Percentiles rank a stretch among this genome's conserved stretches.
Conservation (phyloP, 2,797 vertebrate species). For the Sebastes oblongus region DNA sequence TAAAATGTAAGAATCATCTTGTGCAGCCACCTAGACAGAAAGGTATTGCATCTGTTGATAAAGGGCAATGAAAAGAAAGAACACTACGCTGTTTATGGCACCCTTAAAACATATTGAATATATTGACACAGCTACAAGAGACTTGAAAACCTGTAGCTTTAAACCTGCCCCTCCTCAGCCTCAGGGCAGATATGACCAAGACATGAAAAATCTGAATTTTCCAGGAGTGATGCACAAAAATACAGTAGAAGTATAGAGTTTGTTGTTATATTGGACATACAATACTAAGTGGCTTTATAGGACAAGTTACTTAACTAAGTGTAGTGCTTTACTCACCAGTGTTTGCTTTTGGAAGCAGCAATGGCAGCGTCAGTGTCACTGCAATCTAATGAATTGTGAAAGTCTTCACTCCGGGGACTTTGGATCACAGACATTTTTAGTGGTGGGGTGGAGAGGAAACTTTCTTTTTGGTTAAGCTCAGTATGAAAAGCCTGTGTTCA, state of each 20-base stretch:
- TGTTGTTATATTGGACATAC: neutral
- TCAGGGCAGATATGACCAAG: neutral
- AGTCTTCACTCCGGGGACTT: neutral
- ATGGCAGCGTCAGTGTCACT: neutral
- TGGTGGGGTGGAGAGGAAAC: slow-evolving; percentile 26
- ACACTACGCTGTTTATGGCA: neutral
- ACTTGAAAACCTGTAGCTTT: neutral
- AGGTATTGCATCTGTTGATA: neutral
- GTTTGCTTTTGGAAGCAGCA: neutral
- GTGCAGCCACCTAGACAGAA: neutral
- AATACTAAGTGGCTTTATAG: neutral
- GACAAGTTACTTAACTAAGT: neutral
- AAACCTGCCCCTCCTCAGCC: neutral
- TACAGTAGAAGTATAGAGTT: neutral
- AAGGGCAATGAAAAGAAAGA: neutral
- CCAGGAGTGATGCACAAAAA: neutral
- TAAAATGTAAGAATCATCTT: neutral
- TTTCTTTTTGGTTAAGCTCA: slow-evolving; percentile 11
- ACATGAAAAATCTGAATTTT: neutral
- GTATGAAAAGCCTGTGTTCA: slow-evolving; percentile 12
- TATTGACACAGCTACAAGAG: neutral
- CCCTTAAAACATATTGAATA: neutral
- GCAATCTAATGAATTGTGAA: neutral
- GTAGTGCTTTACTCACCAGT: neutral
- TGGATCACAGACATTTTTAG: slow-evolving; percentile 17